A percentile compares a stretch with the other conserved stretches of the same genome.
Evolutionary conservation across 2,888 invertebrate genomes (phyloP).

Genomic region (Mamestra brassicae): DNA sequence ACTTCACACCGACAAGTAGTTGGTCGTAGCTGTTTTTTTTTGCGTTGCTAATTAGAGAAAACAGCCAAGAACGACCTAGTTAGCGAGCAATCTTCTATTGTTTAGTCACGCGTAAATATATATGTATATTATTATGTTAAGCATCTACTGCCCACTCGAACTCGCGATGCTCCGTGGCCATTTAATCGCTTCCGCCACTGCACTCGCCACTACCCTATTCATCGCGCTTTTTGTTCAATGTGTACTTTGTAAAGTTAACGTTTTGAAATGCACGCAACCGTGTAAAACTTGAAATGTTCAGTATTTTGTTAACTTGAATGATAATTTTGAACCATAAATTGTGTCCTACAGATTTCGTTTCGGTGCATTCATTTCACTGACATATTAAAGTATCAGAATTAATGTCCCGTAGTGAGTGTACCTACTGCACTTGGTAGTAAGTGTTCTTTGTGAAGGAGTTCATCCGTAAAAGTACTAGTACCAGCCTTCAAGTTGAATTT

Average conservation of each 20-base stretch:
- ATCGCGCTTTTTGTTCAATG: constrained; percentile 1
- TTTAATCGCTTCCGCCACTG: background rate
- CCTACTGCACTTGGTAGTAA: background rate
- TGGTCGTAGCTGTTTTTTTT: too few relatives aligned
- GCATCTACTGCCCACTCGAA: background rate
- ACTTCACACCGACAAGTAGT: too few relatives aligned
- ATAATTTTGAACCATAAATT: constrained; percentile 39
- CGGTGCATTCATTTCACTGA: constrained; percentile 18
- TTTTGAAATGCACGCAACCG: constrained; percentile 43
- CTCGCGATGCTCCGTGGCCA: background rate
- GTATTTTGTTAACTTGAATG: constrained; percentile 40
- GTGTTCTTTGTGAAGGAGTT: constrained; percentile 4
- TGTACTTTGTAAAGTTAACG: constrained; percentile 51
- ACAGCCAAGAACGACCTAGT: background rate
- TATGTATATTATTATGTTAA: background rate
- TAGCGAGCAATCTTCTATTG: background rate
- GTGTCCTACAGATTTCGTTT: constrained; percentile 12
- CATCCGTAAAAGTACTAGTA: background rate
- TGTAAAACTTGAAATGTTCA: constrained; percentile 38
- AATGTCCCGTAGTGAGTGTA: constrained; percentile 16
- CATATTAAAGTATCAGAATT: constrained; percentile 11
- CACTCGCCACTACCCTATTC: background rate
- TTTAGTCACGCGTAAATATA: background rate
- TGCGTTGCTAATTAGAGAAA: background rate
- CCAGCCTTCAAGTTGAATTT: background rate